Evolutionary conservation across 2,888 invertebrate genomes (phyloP).

Genomic region (Perdita meconis): DNA sequence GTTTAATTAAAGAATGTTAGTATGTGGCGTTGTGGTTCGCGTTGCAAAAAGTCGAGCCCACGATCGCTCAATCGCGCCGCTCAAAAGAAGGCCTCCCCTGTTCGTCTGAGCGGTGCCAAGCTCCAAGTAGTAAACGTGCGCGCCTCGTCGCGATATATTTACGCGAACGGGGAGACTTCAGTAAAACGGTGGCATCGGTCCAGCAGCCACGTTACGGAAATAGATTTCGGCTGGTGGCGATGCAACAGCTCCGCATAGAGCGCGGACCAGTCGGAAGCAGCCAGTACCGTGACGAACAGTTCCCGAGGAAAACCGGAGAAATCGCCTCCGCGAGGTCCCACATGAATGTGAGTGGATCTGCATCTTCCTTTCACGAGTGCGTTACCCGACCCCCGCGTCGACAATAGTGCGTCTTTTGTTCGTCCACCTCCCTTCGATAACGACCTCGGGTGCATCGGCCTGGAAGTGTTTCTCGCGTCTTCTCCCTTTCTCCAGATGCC

Average conservation of each 20-base stretch:
- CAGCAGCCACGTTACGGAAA: constrained; percentile 77
- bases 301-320: constrained; percentile 75
- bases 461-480: constrained; percentile 32
- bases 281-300: constrained; percentile 76
- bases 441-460: constrained; percentile 42
- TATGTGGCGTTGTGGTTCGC: no score
- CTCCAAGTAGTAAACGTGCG: constrained; percentile 35
- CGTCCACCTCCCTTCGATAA: constrained; percentile 17
- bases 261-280: constrained; percentile 53
- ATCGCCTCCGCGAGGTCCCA: constrained; percentile 73
- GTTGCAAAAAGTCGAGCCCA: not conserved
- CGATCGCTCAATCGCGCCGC: constrained; percentile 1
- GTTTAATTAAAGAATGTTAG: no score
- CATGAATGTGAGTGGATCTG: constrained; percentile 81
- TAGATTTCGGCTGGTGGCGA: constrained; percentile 73
- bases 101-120: constrained; percentile 22
- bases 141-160: constrained; percentile 78
- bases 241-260: constrained; percentile 68
- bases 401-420: constrained; percentile 48
- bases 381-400: constrained; percentile 31
- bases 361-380: constrained; percentile 56
- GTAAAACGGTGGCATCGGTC: constrained; percentile 81
- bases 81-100: constrained; percentile 6
- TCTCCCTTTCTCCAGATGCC: not conserved
- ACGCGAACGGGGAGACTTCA: constrained; percentile 82